Evolutionary conservation across 2,113 vertebrate genomes (phyloP), one percentile per base, ranked within the genome.

Genomic region (Sander lucioperca): DNA sequence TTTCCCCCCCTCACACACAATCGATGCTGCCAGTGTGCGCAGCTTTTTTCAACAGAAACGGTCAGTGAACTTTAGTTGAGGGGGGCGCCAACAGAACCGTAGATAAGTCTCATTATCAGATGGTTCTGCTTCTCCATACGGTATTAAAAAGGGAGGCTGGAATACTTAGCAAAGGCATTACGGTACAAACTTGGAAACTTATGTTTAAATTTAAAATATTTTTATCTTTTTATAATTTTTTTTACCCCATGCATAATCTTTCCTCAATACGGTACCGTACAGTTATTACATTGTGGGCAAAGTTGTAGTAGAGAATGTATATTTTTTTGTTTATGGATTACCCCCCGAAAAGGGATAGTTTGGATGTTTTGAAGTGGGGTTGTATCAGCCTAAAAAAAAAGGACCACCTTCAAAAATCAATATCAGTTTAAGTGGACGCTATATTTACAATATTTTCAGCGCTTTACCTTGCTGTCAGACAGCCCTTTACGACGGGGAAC

Each of bases 101-200:
- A 51, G 68, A 70, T 50, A 30, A 48, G 48, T 68, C 43, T 62
- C 73, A 74, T 74, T 36, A 67, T 80, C 69, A 72, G n/a, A 16
- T 23, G 58, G 68, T 78, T 82, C 72, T 79, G 56, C 43, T 85
- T 86, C 64, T 83, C 75, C 69, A 5, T 73, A 56, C 23, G 76
- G 88, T 89, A 82, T 88, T 85, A 71, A 65, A 74, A 93, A 90
- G 90, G 90, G 90, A 92, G 82, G 79, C 71, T 78, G 50, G 67
- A 92, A 56, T 56, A 68, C 39, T 53, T 72, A 74, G 66, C 33
- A 56, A 66, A 84, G 90, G 89, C 90, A 88, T 90, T 86, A 89
- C 25, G 84, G 85, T 90, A 89, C 84, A 70, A 36, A 88, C 77
- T 76, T 85, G 56, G 71, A 80, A 63, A 75, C 25, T 59, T 69